phyloP scores from a whole-genome alignment of 2,113 vertebrate species.

The Redunca redunca region DNA sequence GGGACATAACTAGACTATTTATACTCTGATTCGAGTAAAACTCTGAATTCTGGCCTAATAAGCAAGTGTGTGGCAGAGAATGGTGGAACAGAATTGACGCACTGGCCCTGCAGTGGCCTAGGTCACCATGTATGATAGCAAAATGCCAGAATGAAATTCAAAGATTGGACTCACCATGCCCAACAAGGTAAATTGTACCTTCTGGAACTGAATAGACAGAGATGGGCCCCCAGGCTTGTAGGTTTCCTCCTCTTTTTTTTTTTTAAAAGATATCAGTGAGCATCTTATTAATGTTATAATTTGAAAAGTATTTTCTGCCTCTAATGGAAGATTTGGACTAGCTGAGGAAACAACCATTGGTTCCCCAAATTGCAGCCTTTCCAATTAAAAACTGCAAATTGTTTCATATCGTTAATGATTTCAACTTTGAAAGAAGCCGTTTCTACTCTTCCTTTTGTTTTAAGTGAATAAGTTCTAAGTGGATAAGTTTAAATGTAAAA shows the following conservation, averaged over 20 bases:
- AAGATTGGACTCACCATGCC: background rate
- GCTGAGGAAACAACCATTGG: background rate
- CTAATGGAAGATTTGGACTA: background rate
- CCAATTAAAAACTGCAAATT: slow-evolving; percentile 28
- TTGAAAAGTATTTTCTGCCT: background rate
- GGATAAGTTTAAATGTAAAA: background rate
- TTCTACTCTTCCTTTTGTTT: slow-evolving; percentile 7
- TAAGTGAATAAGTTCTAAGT: background rate
- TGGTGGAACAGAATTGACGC: background rate
- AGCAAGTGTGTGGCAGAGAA: background rate
- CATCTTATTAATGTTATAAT: background rate
- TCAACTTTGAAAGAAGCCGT: background rate
- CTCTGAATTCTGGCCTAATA: background rate
- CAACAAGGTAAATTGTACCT: background rate
- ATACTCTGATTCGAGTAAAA: background rate
- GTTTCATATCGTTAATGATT: background rate
- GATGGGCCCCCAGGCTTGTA: background rate
- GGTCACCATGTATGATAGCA: background rate
- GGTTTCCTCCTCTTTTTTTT: background rate
- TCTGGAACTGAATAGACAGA: background rate
- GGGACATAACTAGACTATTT: background rate
- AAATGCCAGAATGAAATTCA: background rate
- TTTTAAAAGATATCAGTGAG: background rate
- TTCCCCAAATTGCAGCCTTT: background rate
- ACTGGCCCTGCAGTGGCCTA: background rate